Evolutionary conservation across 2,888 invertebrate genomes (phyloP).

Genomic region (Lochmaea capreae): DNA sequence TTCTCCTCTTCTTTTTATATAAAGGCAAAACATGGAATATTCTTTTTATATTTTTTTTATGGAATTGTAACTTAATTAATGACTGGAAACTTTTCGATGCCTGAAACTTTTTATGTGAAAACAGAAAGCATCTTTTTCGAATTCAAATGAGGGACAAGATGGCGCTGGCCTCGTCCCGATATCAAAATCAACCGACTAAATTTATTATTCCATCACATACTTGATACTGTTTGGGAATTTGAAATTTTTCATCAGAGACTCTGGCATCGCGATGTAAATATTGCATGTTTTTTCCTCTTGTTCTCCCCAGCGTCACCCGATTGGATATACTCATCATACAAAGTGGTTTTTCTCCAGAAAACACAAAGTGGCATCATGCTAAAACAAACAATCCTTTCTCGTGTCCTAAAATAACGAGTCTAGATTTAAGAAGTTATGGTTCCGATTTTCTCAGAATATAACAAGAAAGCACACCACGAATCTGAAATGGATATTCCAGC

Average conservation of each 20-base stretch:
- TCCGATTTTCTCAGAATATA: conserved; percentile 11
- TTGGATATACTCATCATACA: conserved; percentile 32
- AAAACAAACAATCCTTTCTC: conserved; percentile 29
- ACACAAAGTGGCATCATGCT: conserved; percentile 24
- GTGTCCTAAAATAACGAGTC: conserved; percentile 24
- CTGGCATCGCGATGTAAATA: conserved; percentile 32
- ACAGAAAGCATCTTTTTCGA: conserved; percentile 20
- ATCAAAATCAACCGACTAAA: conserved; percentile 39
- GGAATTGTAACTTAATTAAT: too few species aligned
- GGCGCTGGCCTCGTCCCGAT: conserved; percentile 4
- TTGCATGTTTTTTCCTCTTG: conserved; percentile 23
- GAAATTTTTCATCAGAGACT: conserved; percentile 41
- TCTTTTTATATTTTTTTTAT: too few species aligned
- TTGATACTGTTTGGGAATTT: conserved; percentile 40
- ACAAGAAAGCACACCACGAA: conserved; percentile 15
- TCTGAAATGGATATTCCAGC: conserved; percentile 14
- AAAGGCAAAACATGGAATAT: too few species aligned
- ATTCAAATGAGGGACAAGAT: conserved; percentile 23
- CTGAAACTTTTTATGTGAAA: conserved; percentile 9
- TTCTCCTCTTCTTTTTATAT: too few species aligned
- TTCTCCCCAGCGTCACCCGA: conserved; percentile 20
- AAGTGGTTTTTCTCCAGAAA: conserved; percentile 27
- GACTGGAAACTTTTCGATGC: neutral
- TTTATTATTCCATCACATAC: conserved; percentile 45
- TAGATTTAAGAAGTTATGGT: conserved; percentile 16